Evolutionary conservation across 2,888 invertebrate genomes (phyloP).

Genomic region (Parapristionchus giblindavisi): DNA sequence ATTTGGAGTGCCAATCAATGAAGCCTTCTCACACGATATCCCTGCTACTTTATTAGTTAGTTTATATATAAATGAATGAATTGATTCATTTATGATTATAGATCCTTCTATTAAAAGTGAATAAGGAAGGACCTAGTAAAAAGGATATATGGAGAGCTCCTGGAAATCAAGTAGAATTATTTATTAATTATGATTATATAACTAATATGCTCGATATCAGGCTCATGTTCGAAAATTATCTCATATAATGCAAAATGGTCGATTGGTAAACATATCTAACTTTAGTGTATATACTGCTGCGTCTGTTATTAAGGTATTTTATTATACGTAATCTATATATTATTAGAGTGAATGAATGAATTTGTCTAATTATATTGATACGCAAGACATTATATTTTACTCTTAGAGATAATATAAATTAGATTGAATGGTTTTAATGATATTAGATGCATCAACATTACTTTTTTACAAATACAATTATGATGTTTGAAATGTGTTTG

Average conservation of each 20-base stretch:
- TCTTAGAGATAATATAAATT: not conserved
- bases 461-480: constrained; percentile 2
- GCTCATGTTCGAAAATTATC: constrained; percentile 72
- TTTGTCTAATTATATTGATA: not conserved
- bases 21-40: constrained; percentile 70
- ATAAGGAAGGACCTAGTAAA: constrained; percentile 90
- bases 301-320: constrained; percentile 90
- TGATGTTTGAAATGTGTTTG: constrained; percentile 3
- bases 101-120: constrained; percentile 84
- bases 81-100: constrained; percentile 32
- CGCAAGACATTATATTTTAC: too few relatives aligned
- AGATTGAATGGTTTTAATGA: not conserved
- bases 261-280: constrained; percentile 74
- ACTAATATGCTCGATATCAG: constrained; percentile 72
- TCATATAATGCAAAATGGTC: constrained; percentile 69
- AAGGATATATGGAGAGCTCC: constrained; percentile 94
- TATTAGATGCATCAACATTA: constrained; percentile 1
- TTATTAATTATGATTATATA: too few relatives aligned
- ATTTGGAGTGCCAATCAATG: constrained; percentile 69
- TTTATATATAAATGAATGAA: not conserved
- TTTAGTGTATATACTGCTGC: constrained; percentile 97
- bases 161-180: constrained; percentile 83
- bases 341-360: not conserved
- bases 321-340: not conserved
- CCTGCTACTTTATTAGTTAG: constrained; percentile 69